phyloP scores from a whole-genome alignment of 2,888 invertebrate genomes.

The Pyrrhia umbra region DNA sequence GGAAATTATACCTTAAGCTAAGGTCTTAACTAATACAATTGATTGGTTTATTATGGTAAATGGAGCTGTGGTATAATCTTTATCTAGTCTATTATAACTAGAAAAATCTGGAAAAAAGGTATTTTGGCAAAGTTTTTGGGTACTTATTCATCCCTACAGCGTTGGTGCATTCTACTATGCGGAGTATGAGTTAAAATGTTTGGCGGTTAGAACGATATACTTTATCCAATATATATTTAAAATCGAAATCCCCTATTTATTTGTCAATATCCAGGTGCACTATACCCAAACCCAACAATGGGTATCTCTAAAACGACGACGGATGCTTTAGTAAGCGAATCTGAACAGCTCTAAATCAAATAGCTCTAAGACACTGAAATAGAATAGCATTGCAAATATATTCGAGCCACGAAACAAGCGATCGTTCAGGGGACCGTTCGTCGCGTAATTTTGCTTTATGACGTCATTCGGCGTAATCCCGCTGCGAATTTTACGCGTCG shows the following conservation, averaged over 20 bases:
- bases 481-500: conserved; percentile 72
- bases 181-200: no score
- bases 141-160: no score
- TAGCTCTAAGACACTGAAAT: conserved; percentile 36
- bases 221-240: no score
- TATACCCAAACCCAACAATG: not conserved
- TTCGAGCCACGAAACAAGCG: conserved; percentile 58
- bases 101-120: no score
- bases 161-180: no score
- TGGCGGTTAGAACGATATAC: no score
- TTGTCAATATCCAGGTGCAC: not conserved
- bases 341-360: conserved; percentile 31
- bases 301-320: no score
- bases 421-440: conserved; percentile 60
- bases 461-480: conserved; percentile 73
- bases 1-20: not conserved
- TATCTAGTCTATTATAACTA: no score
- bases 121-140: no score
- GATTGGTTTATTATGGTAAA: not conserved
- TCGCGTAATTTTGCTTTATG: conserved; percentile 74
- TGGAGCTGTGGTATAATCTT: not conserved
- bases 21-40: not conserved
- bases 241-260: no score
- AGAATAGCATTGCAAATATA: conserved; percentile 50
- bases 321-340: conserved; percentile 29